These are phyloP conservation scores for Drosophila flavopinicola DNA, from an alignment of 2,888 invertebrate genomes.

Conservation along the genomic window DNA sequence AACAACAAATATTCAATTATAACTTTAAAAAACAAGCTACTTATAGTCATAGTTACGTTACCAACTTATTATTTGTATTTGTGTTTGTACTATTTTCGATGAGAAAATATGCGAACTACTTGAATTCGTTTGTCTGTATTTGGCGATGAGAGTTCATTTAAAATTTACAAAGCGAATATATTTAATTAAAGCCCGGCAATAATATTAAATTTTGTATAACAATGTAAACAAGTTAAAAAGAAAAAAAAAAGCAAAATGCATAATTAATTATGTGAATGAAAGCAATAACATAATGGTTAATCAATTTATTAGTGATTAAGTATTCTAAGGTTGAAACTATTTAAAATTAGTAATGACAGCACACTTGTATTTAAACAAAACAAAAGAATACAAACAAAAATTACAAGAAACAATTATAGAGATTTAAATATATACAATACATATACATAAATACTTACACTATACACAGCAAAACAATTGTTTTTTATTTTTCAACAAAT, in stretches of 20 bases:
- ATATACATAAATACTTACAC: slow-evolving; percentile 67
- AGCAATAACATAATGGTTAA: slow-evolving; percentile 74
- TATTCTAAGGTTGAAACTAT: slow-evolving; percentile 74
- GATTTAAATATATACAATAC: slow-evolving; percentile 65
- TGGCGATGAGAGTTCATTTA: slow-evolving; percentile 32
- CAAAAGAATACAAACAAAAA: slow-evolving; percentile 20
- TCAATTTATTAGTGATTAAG: slow-evolving; percentile 72
- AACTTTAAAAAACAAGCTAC: slow-evolving; percentile 43
- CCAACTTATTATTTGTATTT: slow-evolving; percentile 56
- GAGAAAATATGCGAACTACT: slow-evolving; percentile 23
- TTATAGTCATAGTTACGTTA: slow-evolving; percentile 62
- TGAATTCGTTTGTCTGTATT: slow-evolving; percentile 34
- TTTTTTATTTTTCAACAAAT: slow-evolving; percentile 55
- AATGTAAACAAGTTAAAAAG: slow-evolving; percentile 54
- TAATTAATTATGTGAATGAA: slow-evolving; percentile 69
- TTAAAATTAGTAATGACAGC: slow-evolving; percentile 72
- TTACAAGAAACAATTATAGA: slow-evolving; percentile 65
- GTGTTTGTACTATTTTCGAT: slow-evolving; percentile 24
- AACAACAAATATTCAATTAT: slow-evolving; percentile 57
- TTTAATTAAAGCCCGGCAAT: slow-evolving; percentile 74
- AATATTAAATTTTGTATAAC: slow-evolving; percentile 78
- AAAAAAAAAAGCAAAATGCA: slow-evolving; percentile 38
- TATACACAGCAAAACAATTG: slow-evolving; percentile 51
- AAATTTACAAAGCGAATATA: slow-evolving; percentile 35
- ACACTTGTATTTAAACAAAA: slow-evolving; percentile 63